Conservation (phyloP, 1,140 invertebrate species). For the Goniozus legneri region DNA sequence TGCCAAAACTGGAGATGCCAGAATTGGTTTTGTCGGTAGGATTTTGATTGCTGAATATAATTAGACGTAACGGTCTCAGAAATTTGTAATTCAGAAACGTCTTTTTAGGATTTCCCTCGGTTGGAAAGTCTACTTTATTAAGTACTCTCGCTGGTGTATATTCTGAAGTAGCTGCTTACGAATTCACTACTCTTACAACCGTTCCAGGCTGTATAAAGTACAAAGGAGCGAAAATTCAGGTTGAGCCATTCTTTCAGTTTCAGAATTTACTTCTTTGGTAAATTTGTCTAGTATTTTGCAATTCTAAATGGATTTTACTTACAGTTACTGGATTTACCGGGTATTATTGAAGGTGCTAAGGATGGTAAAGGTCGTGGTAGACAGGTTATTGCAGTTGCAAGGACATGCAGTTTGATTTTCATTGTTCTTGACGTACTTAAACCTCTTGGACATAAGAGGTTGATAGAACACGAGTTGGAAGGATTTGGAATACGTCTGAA, state of each 20-base stretch:
- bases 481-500: conserved; percentile 97
- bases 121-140: conserved; percentile 96
- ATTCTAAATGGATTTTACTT: conserved; percentile 24
- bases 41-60: neutral
- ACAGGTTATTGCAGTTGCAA: conserved; percentile 98
- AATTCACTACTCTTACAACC: conserved; percentile 98
- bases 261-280: too few species aligned
- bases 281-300: conserved; percentile 1
- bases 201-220: conserved; percentile 99
- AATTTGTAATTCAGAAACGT: too few species aligned
- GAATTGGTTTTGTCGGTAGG: conserved; percentile 94
- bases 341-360: conserved; percentile 99
- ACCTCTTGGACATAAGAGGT: conserved; percentile 91
- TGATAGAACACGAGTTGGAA: conserved; percentile 98
- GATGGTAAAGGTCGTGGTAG: conserved; percentile 97
- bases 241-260: conserved; percentile 31
- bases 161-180: conserved; percentile 98
- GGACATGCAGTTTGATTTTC: conserved; percentile 97
- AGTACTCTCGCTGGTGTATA: conserved; percentile 98
- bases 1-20: conserved; percentile 98
- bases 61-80: neutral
- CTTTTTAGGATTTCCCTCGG: conserved; percentile 89
- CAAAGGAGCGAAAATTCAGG: conserved; percentile 99
- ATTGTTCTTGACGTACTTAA: conserved; percentile 98
- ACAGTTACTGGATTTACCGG: conserved; percentile 94